Base-by-base conservation (phyloP, 2,113 vertebrate species). In the Ursus arctos region DNA sequence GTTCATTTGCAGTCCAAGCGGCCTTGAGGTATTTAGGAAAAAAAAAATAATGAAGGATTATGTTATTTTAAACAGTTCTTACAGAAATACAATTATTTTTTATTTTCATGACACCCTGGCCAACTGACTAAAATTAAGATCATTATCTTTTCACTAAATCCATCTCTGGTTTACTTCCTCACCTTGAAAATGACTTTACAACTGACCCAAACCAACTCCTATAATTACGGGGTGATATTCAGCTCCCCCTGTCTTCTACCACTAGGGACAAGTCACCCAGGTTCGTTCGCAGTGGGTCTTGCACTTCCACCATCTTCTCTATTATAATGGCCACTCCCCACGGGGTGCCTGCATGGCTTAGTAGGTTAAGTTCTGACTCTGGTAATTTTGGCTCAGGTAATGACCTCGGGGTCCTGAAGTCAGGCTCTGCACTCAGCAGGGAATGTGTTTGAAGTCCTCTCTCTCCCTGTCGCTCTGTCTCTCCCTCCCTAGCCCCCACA, bases 181-280 rank as follows among this genome's bases (percentile, higher is more conserved):
- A 49, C 11, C 19, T 90, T 92, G n/a, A 84, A 88, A 53, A 57
- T 71, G 8, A 57, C 8, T 77, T 96, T 33, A 84, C 2, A 69
- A 76, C 15, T 69, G 33, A 49, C 21, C 4, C 6, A 47, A 51
- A 67, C 18, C 22, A 87, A 83, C 4, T 83, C 21, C 49, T 31
- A 43, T 7, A 72, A 26, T 55, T 4, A 43, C 19, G 26, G 40
- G 18, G 12, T 22, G 24, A 26, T 3, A 40, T 12, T 26, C 31
- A 21, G 7, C 15, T 36, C 4, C 22, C 40, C 9, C 2, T 61
- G 7, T 74, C 11, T 53, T 69, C 91, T n/a, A 12, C 15, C 28
- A 57, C 5, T 0, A 4, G 3, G 19, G 15, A 1, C 16, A 86
- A 22, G 2, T 14, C 47, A 67, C 10, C 16, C 3, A 28, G 4